Conservation (phyloP, 2,113 vertebrate species). For the Seriola dumerili region DNA sequence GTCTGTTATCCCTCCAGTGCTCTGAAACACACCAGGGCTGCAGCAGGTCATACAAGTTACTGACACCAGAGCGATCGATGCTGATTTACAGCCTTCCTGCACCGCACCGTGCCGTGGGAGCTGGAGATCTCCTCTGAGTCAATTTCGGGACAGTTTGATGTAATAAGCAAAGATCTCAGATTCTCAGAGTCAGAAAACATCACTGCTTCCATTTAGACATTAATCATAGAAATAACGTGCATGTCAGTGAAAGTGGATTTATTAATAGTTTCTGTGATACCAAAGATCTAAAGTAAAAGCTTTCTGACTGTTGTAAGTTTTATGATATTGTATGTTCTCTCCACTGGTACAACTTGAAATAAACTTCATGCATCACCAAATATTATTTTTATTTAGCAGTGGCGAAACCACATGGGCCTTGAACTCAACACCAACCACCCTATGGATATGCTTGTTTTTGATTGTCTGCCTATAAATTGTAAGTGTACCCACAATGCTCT, state of each 20-base stretch:
- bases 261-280: background rate
- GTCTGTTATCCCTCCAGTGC: background rate
- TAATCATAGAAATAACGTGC: conserved; percentile 6
- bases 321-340: background rate
- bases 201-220: background rate
- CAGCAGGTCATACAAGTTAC: background rate
- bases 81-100: background rate
- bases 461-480: too few species aligned
- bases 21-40: background rate
- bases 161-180: background rate
- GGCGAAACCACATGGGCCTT: too few species aligned
- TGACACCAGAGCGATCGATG: background rate
- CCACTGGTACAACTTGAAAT: background rate
- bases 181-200: background rate
- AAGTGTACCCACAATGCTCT: too few species aligned
- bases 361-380: background rate
- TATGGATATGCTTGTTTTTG: too few species aligned
- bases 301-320: background rate
- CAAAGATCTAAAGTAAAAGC: background rate
- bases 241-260: background rate
- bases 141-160: background rate
- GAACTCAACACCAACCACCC: too few species aligned
- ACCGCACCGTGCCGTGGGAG: conserved; percentile 4
- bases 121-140: background rate
- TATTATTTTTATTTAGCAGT: background rate